A percentile compares a stretch with the other conserved stretches of the same genome.
These are phyloP conservation scores for Pristiophorus japonicus DNA, from an alignment of 2,113 vertebrate species.

Conservation along the genomic window DNA sequence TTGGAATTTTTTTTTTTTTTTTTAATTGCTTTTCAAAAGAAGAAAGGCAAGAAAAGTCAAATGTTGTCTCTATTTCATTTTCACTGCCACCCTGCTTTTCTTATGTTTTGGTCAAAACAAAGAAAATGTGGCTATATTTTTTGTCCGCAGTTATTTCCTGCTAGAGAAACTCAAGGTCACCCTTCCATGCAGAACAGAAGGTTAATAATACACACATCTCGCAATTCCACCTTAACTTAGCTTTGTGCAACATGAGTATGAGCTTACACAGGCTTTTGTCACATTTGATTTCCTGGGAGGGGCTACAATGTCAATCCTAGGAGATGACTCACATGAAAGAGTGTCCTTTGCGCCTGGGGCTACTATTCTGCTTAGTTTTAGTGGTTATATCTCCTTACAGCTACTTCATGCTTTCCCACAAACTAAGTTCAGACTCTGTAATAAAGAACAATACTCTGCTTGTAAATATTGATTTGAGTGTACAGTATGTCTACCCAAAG, in stretches of 20 bases:
- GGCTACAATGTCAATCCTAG: slow-evolving; percentile 13
- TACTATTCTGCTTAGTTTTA: slow-evolving; percentile 29
- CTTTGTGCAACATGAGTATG: slow-evolving; percentile 27
- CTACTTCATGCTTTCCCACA: not conserved
- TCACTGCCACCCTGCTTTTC: not conserved
- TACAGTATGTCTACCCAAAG: not conserved
- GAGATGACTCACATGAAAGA: slow-evolving; percentile 31
- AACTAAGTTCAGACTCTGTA: not conserved
- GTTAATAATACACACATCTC: not conserved
- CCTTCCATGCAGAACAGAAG: not conserved
- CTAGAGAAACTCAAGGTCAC: not conserved
- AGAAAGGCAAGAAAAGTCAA: not conserved
- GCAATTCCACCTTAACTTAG: slow-evolving; percentile 18
- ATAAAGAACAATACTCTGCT: slow-evolving; percentile 2
- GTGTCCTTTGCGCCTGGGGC: slow-evolving; percentile 38
- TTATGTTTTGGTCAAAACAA: not conserved
- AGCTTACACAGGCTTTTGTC: slow-evolving; percentile 34
- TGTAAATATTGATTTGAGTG: not conserved
- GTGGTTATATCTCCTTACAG: not conserved
- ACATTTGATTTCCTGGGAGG: slow-evolving; percentile 32
- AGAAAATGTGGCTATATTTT: not conserved
- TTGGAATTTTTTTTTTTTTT: not conserved
- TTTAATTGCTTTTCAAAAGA: not conserved
- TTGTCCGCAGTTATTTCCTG: not conserved
- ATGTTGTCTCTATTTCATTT: not conserved